Evolutionary conservation across 2,888 invertebrate genomes (phyloP).

Genomic region (Aquatica leii): DNA sequence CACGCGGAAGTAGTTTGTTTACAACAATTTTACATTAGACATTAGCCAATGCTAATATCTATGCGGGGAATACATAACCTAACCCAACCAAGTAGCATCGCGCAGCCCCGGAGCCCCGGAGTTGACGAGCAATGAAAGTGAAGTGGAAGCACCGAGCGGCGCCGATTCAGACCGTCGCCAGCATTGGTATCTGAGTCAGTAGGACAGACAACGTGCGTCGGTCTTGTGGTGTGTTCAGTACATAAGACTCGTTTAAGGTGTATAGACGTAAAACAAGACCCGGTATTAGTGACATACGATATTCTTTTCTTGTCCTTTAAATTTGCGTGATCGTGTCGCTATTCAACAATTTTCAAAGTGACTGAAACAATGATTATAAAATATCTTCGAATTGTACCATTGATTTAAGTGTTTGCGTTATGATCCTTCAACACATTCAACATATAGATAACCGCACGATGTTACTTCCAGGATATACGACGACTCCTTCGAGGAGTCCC

Average conservation of each 20-base stretch:
- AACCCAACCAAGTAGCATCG: slow-evolving; percentile 51
- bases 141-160: slow-evolving; percentile 52
- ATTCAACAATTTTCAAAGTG: slow-evolving; percentile 3
- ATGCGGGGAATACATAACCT: slow-evolving; percentile 53
- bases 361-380: slow-evolving; percentile 21
- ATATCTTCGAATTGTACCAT: not conserved
- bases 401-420: slow-evolving; percentile 37
- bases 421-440: slow-evolving; percentile 54
- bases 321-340: slow-evolving; percentile 4
- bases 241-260: slow-evolving; percentile 62
- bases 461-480: slow-evolving; percentile 40
- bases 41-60: slow-evolving; percentile 44
- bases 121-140: slow-evolving; percentile 50
- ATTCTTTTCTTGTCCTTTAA: slow-evolving; percentile 31
- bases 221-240: slow-evolving; percentile 57
- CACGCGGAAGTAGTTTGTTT: slow-evolving; percentile 52
- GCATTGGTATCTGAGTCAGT: slow-evolving; percentile 72
- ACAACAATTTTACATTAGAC: slow-evolving; percentile 52
- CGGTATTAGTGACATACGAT: slow-evolving; percentile 17
- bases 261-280: slow-evolving; percentile 33
- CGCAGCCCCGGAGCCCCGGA: slow-evolving; percentile 43
- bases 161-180: slow-evolving; percentile 62
- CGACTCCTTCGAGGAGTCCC: slow-evolving; percentile 41
- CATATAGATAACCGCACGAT: slow-evolving; percentile 42
- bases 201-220: slow-evolving; percentile 61